Evolutionary conservation across 1,140 invertebrate species (phyloP), one percentile per base, ranked within the genome.

Genomic region (Colletes latitarsis): DNA sequence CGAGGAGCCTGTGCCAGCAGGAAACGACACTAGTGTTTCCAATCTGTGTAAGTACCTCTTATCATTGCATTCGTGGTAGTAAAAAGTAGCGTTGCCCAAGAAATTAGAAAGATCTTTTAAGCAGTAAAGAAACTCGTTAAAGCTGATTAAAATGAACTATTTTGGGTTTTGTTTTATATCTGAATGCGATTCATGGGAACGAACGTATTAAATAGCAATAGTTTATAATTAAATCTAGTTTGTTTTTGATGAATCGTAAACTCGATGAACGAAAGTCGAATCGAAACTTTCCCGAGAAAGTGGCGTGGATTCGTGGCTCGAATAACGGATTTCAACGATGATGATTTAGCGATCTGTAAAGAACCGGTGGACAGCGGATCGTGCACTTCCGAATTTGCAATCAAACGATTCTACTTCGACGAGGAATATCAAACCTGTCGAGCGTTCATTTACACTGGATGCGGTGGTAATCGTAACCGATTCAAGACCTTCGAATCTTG

Each of bases 351-450:
- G 85, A 94, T 95, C 82, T 97, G 96, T 92, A 93, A 90, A 75
- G 93, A 96, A 85, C 94, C 94, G 21, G 95, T 96, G 90, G 94
- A 96, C 82, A 91, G 93, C 43, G 98, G 98, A 21, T 95, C 95
- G 14, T 98, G 98, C 91, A 93, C 94, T 46, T 95, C 94, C 64
- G 93, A 92, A 17, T 88, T 94, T 68, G 93, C 53, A 94, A 67
- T 46, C 79, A 96, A 95, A 84, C 94, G 96, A 66, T 99, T 96
- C 95, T 97, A 96, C 94, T 98, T 96, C 92, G 96, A 98, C 90
- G 94, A 95, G 75, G 94, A 94, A 66, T 94, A 94, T 81, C 95
- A 95, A 88, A 96, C 95, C 83, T 98, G 97, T 90, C 93, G 96
- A 74, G 94, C 95, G 52, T 98, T 98, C 90, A 94, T 95, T 86